These are phyloP conservation scores for Nephrotoma guestfalica DNA, from an alignment of 2,888 invertebrate genomes.

Conservation along the genomic window DNA sequence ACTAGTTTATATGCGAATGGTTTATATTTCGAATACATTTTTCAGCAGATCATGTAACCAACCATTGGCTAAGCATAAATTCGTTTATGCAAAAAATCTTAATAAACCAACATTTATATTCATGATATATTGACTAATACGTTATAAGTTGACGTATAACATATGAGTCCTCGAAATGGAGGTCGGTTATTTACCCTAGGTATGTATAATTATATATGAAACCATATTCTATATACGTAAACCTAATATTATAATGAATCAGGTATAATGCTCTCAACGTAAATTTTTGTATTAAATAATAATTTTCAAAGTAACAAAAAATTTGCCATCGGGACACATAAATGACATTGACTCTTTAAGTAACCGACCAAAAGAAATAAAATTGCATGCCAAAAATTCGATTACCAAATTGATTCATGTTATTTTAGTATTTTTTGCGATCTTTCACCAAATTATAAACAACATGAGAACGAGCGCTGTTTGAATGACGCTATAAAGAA, in stretches of 20 bases:
- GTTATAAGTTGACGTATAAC: neutral
- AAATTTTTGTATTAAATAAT: neutral
- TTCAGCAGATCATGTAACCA: no score
- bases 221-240: no score
- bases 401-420: neutral
- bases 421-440: neutral
- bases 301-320: neutral
- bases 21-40: neutral
- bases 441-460: neutral
- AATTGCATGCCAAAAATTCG: neutral
- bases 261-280: neutral
- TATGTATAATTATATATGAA: neutral
- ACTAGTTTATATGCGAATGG: neutral
- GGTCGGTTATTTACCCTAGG: neutral
- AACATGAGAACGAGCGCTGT: neutral
- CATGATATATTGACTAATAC: neutral
- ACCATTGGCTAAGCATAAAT: neutral
- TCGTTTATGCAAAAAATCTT: neutral
- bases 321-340: neutral
- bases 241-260: neutral
- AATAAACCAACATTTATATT: neutral
- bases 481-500: neutral
- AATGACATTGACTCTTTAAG: neutral
- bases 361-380: neutral
- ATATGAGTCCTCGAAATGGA: neutral